Percentiles rank a stretch among this genome's conserved stretches.
Evolutionary conservation across 2,113 vertebrate species (phyloP).

Genomic region (Corydoras sp.): DNA sequence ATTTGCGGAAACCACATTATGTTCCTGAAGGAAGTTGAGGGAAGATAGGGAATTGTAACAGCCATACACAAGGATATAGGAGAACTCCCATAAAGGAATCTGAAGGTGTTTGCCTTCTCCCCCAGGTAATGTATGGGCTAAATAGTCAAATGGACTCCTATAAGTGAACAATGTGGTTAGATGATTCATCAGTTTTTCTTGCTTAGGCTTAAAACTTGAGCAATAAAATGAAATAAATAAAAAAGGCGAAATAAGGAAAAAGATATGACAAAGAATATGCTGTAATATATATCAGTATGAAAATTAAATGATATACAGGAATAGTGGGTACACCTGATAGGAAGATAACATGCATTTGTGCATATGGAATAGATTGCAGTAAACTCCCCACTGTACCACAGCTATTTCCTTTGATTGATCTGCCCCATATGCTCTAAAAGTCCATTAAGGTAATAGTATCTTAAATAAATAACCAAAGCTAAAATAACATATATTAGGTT

Average conservation of each 20-base stretch:
- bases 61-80: slow-evolving; percentile 21
- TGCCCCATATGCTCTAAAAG: slow-evolving; percentile 46
- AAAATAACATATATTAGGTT: not conserved
- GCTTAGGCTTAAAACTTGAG: too few relatives aligned
- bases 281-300: too few relatives aligned
- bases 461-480: slow-evolving; percentile 58
- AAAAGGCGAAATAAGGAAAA: too few relatives aligned
- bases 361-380: slow-evolving; percentile 51
- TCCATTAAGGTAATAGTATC: slow-evolving; percentile 55
- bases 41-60: slow-evolving; percentile 34
- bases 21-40: slow-evolving; percentile 42
- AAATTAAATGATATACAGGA: not conserved
- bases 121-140: too few relatives aligned
- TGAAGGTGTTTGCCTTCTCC: slow-evolving; percentile 22
- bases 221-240: too few relatives aligned
- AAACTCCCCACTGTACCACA: slow-evolving; percentile 54
- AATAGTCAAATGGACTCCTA: too few relatives aligned
- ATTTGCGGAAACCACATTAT: slow-evolving; percentile 59
- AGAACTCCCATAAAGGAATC: slow-evolving; percentile 24
- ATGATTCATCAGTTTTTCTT: too few relatives aligned
- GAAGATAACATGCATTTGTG: slow-evolving; percentile 30
- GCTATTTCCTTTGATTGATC: slow-evolving; percentile 54
- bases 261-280: too few relatives aligned
- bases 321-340: slow-evolving; percentile 11
- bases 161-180: too few relatives aligned